phyloP scores from a whole-genome alignment of 2,113 vertebrate genomes.

The Neodontobutis hainanensis region DNA sequence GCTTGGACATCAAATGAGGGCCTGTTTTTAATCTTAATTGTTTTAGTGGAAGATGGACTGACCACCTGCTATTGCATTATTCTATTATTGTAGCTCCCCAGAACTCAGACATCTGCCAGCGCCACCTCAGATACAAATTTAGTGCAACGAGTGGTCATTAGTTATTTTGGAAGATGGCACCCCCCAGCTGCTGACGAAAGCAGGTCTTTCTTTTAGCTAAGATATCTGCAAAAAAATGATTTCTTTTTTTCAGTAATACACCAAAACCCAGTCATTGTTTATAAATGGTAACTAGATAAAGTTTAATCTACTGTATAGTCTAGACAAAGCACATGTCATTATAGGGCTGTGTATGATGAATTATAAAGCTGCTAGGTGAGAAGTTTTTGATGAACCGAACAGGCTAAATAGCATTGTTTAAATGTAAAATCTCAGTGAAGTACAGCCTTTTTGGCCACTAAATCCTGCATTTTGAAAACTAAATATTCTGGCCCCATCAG shows the following conservation, averaged over 20 bases:
- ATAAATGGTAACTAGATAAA: neutral
- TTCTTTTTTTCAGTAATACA: neutral
- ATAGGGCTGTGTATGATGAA: neutral
- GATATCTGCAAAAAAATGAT: neutral
- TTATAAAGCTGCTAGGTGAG: neutral
- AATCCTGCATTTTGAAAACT: constrained; percentile 50
- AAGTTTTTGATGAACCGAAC: constrained; percentile 8
- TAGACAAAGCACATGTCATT: neutral
- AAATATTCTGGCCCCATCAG: constrained; percentile 38
- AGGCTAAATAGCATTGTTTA: constrained; percentile 17
- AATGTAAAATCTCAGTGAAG: constrained; percentile 7
- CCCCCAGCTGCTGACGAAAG: too few species aligned
- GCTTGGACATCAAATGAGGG: neutral
- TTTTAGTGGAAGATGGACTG: constrained; percentile 39
- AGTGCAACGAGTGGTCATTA: constrained; percentile 4
- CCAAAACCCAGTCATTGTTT: constrained; percentile 6
- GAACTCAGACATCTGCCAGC: constrained; percentile 24
- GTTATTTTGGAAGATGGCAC: too few species aligned
- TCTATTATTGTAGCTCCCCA: constrained; percentile 34
- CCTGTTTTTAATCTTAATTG: constrained; percentile 22
- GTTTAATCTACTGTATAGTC: constrained; percentile 5
- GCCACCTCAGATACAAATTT: constrained; percentile 33
- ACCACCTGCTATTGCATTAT: constrained; percentile 49
- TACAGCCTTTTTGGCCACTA: constrained; percentile 27
- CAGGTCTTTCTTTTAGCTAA: neutral